Conservation (phyloP, 2,113 vertebrate genomes). For the Myanophis thanlyinensis region DNA sequence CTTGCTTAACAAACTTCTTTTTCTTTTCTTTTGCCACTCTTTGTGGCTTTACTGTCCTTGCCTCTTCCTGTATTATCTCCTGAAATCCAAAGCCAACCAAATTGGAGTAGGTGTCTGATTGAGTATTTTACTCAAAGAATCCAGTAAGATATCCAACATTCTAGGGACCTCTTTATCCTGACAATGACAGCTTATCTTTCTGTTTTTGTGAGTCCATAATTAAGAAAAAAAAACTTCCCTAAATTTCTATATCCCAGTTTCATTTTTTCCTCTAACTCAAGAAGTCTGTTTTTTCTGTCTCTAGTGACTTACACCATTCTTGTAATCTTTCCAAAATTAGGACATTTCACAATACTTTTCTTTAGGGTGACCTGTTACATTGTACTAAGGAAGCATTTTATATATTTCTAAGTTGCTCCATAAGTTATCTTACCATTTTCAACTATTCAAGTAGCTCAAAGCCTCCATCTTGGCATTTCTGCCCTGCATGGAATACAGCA, state of each 20-base stretch:
- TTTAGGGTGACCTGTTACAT: not conserved
- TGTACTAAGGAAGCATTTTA: not conserved
- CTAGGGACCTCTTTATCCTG: not conserved
- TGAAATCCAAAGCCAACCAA: not conserved
- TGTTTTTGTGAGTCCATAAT: not conserved
- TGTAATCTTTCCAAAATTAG: not conserved
- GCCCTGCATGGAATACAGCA: not conserved
- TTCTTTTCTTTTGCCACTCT: not conserved
- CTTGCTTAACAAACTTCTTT: not conserved
- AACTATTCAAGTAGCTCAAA: not conserved
- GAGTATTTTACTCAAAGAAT: not conserved
- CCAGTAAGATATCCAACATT: not conserved
- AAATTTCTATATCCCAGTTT: not conserved
- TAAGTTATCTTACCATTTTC: not conserved
- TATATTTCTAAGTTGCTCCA: not conserved
- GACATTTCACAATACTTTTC: not conserved
- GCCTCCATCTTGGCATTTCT: not conserved
- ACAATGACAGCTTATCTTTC: not conserved
- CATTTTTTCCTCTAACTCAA: not conserved
- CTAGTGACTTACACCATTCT: not conserved
- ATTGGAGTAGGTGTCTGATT: not conserved
- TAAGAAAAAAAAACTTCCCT: not conserved
- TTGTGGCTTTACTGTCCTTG: not conserved
- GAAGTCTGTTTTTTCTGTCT: not conserved
- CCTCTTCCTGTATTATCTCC: not conserved